Evolutionary conservation across 2,113 vertebrate species (phyloP).

Genomic region (Lipotes vexillifer): DNA sequence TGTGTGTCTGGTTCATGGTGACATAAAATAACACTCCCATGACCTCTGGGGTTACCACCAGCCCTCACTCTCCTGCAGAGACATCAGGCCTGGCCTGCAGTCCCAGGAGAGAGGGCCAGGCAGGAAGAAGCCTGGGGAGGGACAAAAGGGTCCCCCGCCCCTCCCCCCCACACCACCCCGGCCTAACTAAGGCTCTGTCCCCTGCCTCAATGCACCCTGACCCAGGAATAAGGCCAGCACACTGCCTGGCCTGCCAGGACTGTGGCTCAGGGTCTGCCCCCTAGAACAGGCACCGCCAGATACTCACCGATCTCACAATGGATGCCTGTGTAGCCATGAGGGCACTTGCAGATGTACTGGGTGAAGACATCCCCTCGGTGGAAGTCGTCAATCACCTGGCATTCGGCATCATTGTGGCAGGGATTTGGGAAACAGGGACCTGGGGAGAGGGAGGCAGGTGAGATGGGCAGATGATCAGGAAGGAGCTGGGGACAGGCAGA

Average conservation of each 20-base stretch:
- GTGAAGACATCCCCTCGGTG: constrained; percentile 91
- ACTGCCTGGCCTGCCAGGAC: not conserved
- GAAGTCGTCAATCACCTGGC: constrained; percentile 77
- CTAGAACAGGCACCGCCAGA: not conserved
- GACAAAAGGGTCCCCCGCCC: accelerated
- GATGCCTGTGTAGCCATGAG: constrained; percentile 83
- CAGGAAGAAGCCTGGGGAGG: not conserved
- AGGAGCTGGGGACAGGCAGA: not conserved
- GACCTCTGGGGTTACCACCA: not conserved
- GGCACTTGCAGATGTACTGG: constrained; percentile 90
- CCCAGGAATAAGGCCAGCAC: not conserved
- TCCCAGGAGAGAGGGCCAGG: not conserved
- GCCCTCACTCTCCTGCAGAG: not conserved
- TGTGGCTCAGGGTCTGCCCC: too few relatives aligned
- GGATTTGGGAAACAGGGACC: constrained; percentile 93
- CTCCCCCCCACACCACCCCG: too few relatives aligned
- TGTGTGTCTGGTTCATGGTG: not conserved
- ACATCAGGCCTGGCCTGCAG: not conserved
- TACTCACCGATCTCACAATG: constrained; percentile 86
- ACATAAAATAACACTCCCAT: not conserved
- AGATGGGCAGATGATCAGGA: not conserved
- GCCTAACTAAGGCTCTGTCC: not conserved
- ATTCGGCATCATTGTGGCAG: constrained; percentile 87
- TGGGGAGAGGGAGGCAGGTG: constrained; percentile 52
- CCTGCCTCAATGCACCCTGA: not conserved